phyloP scores from a whole-genome alignment of 2,888 invertebrate genomes.

The Sminthurides aquaticus region DNA sequence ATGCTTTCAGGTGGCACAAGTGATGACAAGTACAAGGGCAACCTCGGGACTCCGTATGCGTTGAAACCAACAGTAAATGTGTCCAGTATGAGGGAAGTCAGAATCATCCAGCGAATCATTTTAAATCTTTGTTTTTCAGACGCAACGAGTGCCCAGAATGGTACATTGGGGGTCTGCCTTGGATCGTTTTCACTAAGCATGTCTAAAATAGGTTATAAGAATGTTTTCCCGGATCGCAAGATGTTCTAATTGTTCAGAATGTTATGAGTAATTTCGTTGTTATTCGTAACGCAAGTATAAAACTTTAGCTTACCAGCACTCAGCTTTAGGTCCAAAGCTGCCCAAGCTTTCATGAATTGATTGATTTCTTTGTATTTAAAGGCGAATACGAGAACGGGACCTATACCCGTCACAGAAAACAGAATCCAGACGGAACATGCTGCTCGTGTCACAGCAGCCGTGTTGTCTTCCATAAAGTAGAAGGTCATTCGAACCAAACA shows the following conservation, averaged over 20 bases:
- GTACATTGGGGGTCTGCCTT: neutral
- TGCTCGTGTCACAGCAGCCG: neutral
- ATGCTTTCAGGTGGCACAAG: neutral
- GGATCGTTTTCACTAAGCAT: neutral
- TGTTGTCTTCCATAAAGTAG: neutral
- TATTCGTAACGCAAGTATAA: too few species aligned
- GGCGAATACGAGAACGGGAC: neutral
- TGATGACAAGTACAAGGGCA: neutral
- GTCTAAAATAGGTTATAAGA: neutral
- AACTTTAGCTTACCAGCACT: neutral
- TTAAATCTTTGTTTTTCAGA: neutral
- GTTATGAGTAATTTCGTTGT: too few species aligned
- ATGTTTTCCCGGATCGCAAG: too few species aligned
- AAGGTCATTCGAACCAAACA: neutral
- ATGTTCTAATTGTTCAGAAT: too few species aligned
- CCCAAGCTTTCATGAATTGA: neutral
- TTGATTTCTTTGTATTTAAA: neutral
- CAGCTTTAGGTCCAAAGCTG: neutral
- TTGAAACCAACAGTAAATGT: neutral
- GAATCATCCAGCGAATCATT: neutral
- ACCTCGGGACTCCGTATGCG: neutral
- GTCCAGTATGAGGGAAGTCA: neutral
- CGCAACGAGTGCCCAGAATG: neutral
- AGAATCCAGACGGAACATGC: neutral
- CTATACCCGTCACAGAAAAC: neutral